Percentiles rank a stretch among this genome's conserved stretches.
Conservation (phyloP, 2,888 invertebrate species). For the Volucella inanis region DNA sequence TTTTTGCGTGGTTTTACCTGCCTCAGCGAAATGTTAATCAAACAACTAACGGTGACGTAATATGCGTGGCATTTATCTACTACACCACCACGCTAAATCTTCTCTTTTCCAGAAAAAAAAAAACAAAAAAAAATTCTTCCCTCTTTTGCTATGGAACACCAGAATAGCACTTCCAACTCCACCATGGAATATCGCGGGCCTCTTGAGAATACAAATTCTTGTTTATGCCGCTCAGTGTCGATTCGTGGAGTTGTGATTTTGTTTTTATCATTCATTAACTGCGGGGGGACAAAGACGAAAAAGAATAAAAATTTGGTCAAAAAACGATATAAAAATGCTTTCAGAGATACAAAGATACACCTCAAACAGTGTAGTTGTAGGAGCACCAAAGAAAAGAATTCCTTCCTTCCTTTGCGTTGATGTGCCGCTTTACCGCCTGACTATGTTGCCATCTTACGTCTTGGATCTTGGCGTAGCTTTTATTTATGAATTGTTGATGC, state of each 20-base stretch:
- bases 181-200: constrained; percentile 1
- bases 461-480: neutral
- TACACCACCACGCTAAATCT: constrained; percentile 34
- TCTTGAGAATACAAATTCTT: constrained; percentile 41
- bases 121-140: neutral
- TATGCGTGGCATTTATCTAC: constrained; percentile 52
- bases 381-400: constrained; percentile 8
- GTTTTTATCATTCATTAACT: constrained; percentile 45
- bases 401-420: constrained; percentile 1
- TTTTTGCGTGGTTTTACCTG: constrained; percentile 63
- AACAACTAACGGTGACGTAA: constrained; percentile 64
- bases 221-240: constrained; percentile 52
- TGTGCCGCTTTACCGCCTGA: constrained; percentile 29
- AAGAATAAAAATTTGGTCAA: constrained; percentile 17
- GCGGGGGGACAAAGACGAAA: neutral
- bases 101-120: neutral
- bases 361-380: neutral
- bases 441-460: neutral
- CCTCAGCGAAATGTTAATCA: constrained; percentile 66
- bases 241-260: constrained; percentile 46
- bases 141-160: no score
- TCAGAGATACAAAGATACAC: no score
- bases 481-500: constrained; percentile 57
- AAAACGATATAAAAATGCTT: neutral
- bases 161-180: neutral